Evolutionary conservation across 1,140 invertebrate genomes (phyloP).

Genomic region (Zaprionus camerounensis): DNA sequence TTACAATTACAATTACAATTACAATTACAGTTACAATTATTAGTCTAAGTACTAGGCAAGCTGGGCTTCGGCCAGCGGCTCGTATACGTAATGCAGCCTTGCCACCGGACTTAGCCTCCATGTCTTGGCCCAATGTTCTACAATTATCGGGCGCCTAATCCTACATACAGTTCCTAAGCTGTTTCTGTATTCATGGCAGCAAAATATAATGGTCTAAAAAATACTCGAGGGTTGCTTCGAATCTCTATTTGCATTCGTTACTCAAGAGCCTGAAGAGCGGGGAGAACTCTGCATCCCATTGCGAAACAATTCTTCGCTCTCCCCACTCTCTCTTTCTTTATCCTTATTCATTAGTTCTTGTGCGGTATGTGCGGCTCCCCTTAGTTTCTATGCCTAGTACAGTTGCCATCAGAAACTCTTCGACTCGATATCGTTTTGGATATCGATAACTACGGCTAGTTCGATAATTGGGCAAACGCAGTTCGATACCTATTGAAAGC

Average conservation of each 20-base stretch:
- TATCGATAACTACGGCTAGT: constrained; percentile 5
- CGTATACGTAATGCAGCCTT: constrained; percentile 58
- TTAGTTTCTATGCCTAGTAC: constrained; percentile 29
- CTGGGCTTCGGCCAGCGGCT: constrained; percentile 19
- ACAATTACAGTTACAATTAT: constrained; percentile 58
- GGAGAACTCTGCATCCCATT: not conserved
- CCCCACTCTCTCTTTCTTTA: not conserved
- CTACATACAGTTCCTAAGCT: not conserved
- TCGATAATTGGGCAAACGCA: constrained; percentile 30
- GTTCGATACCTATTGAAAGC: constrained; percentile 41
- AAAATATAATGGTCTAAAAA: constrained; percentile 7
- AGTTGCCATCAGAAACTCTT: constrained; percentile 28
- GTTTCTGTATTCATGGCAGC: not conserved
- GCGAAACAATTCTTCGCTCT: not conserved
- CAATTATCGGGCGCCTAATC: constrained; percentile 1
- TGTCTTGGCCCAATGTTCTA: not conserved
- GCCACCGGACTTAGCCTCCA: constrained; percentile 9
- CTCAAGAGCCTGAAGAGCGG: not conserved
- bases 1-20: constrained; percentile 26
- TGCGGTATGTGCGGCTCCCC: constrained; percentile 44
- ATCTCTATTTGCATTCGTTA: not conserved
- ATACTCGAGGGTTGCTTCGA: constrained; percentile 1
- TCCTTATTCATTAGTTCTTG: constrained; percentile 25
- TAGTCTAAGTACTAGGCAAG: constrained; percentile 41
- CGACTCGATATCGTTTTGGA: not conserved